phyloP scores from a whole-genome alignment of 2,888 invertebrate genomes.

The Podabrus alpinus region DNA sequence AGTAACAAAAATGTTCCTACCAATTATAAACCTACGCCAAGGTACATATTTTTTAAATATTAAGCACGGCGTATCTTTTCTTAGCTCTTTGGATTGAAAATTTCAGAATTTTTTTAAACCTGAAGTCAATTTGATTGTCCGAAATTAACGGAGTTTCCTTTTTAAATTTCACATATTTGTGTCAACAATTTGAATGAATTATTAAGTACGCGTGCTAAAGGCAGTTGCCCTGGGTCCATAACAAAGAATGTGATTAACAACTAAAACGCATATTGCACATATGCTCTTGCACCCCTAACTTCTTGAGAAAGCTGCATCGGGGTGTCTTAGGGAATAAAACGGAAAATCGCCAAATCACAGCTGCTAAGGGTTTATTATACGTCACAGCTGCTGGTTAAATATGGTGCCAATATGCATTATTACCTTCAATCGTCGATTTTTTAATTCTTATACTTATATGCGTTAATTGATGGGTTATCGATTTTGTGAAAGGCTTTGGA shows the following conservation, averaged over 20 bases:
- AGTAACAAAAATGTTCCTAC: too few species aligned
- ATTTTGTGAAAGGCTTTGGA: background rate
- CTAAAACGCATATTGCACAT: conserved; percentile 34
- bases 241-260: conserved; percentile 41
- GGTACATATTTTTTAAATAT: too few species aligned
- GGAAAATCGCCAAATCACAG: conserved; percentile 43
- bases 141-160: background rate
- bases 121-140: background rate
- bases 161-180: background rate
- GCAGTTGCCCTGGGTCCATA: conserved; percentile 16
- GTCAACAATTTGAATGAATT: background rate
- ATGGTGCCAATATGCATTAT: conserved; percentile 28
- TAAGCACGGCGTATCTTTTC: too few species aligned
- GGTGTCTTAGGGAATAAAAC: conserved; percentile 44
- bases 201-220: conserved; percentile 36
- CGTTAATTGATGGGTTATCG: conserved; percentile 17
- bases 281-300: conserved; percentile 34
- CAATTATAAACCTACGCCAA: too few species aligned
- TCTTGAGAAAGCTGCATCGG: conserved; percentile 39
- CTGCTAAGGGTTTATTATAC: conserved; percentile 39
- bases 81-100: background rate
- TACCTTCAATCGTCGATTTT: conserved; percentile 24
- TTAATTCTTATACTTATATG: conserved; percentile 4
- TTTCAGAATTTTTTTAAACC: background rate
- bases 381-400: conserved; percentile 36